Evolutionary conservation across 30 jellyfish, hydroid and myxozoan genomes (phyloP), one percentile per base, ranked within the genome.

Genomic region (Aurelia sp.): DNA sequence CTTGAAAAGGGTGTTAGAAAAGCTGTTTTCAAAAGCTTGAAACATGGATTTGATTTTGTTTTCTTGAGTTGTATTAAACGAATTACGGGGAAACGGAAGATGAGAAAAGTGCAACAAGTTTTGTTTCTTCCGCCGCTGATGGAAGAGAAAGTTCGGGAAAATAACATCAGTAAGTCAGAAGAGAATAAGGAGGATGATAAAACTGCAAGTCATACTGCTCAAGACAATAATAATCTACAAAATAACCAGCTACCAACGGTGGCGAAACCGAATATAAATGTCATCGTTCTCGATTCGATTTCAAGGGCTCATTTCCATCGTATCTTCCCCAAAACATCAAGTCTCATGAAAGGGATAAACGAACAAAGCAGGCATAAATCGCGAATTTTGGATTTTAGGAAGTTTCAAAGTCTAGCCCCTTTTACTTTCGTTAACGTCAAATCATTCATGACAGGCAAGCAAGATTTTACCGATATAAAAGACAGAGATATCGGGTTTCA

Each of bases 291-390:
- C 19, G 98, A 92, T 78, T 86, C 98, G 16, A 16, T 92, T 19
- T 92, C 98, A 17, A 66, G 98, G 44, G 91, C 84, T 27, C 98
- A 92, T 66, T 92, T 92, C 48, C 79, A 64, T 12, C 93, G 98
- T 1, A 74, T 75, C 3, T 55, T 92, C 60, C 97, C 96, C 72
- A 82, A 83, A 19, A 92, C 97, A 11, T 78, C 83, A 13, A 51
- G 73, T 13, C 72, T 68, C 16, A 60, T 92, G 87, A 58, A 57
- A 27, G 84, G 47, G 30, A 53, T 81, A 20, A 83, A 78, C 71
- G 74, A 21, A 19, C 55, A 59, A 61, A 4, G 21, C 21, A 65
- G 62, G 3, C 74, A 22, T 15, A 62, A 57, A 22, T 66, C 75
- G 20, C 53, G 55, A 47, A 66, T 87, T 6, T 53, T 83, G 31